These are phyloP conservation scores for Polylopha cassiicola DNA, from an alignment of 2,888 invertebrate genomes.

Conservation along the genomic window DNA sequence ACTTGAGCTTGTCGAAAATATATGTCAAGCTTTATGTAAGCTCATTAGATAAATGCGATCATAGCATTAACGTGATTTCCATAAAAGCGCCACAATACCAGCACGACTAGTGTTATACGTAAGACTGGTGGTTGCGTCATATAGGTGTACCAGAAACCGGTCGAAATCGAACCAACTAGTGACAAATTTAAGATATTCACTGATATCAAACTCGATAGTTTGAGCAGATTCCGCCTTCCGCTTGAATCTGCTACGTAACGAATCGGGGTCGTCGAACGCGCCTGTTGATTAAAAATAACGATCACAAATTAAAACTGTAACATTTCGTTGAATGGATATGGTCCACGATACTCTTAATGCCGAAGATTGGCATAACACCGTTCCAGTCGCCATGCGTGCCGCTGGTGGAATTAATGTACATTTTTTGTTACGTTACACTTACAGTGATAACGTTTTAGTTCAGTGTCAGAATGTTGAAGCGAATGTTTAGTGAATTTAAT, in stretches of 20 bases:
- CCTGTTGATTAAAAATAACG: conserved; percentile 49
- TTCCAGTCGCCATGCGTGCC: conserved; percentile 23
- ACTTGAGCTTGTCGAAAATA: conserved; percentile 37
- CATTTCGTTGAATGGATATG: conserved; percentile 36
- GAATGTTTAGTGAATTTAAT: no score
- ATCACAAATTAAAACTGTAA: conserved; percentile 40
- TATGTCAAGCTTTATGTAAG: conserved; percentile 45
- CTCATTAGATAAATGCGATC: conserved; percentile 42
- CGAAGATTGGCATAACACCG: conserved; percentile 25
- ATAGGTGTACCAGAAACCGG: conserved; percentile 12
- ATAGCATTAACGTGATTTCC: conserved; percentile 29
- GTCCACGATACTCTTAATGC: conserved; percentile 26
- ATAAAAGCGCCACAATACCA: conserved; percentile 24
- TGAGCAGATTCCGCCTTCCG: conserved; percentile 36
- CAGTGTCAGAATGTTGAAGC: conserved; percentile 10
- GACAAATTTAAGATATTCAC: conserved; percentile 24
- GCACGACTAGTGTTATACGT: conserved; percentile 29
- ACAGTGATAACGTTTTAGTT: conserved; percentile 15
- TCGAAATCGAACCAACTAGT: conserved; percentile 19
- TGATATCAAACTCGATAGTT: conserved; percentile 29
- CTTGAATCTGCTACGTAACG: conserved; percentile 36
- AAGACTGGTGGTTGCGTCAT: conserved; percentile 29
- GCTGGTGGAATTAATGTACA: conserved; percentile 21
- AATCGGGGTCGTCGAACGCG: conserved; percentile 45
- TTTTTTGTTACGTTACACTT: conserved; percentile 20